A percentile compares a stretch with the other conserved stretches of the same genome.
phyloP scores from a whole-genome alignment of 2,888 invertebrate species.

The Microctonus brassicae region DNA sequence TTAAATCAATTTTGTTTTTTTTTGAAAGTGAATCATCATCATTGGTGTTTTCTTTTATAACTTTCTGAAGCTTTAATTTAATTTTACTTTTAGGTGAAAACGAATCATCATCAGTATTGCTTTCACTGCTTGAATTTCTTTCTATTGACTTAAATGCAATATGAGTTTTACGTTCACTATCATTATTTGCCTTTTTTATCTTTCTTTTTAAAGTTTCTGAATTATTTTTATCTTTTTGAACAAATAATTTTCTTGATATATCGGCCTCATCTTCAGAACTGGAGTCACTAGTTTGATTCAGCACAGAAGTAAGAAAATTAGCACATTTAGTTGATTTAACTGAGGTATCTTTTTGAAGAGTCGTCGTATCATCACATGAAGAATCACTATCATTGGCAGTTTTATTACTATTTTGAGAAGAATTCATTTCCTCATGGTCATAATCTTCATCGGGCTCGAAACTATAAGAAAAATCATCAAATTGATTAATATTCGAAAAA shows the following conservation, averaged over 20 bases:
- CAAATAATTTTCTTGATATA: too few relatives aligned
- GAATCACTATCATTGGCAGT: background rate
- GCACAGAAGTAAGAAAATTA: background rate
- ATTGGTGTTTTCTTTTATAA: background rate
- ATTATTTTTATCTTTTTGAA: constrained; percentile 1
- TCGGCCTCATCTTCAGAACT: background rate
- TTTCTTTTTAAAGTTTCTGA: background rate
- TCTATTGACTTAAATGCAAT: too few relatives aligned
- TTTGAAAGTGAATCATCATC: too few relatives aligned
- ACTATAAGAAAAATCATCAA: too few relatives aligned
- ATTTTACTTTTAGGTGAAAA: too few relatives aligned
- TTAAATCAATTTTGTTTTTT: too few relatives aligned
- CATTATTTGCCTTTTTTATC: background rate
- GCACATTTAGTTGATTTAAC: background rate
- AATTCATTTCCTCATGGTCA: too few relatives aligned
- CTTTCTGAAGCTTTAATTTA: too few relatives aligned
- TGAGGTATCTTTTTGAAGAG: background rate
- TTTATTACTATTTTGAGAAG: too few relatives aligned
- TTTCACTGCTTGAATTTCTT: background rate
- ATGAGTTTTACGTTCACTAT: too few relatives aligned
- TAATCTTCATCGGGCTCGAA: too few relatives aligned
- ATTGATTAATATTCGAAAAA: too few relatives aligned
- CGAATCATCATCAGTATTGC: background rate
- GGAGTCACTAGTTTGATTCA: background rate
- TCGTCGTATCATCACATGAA: background rate